Evolutionary conservation across 2,113 vertebrate genomes (phyloP).

Genomic region (Tamias sibiricus): DNA sequence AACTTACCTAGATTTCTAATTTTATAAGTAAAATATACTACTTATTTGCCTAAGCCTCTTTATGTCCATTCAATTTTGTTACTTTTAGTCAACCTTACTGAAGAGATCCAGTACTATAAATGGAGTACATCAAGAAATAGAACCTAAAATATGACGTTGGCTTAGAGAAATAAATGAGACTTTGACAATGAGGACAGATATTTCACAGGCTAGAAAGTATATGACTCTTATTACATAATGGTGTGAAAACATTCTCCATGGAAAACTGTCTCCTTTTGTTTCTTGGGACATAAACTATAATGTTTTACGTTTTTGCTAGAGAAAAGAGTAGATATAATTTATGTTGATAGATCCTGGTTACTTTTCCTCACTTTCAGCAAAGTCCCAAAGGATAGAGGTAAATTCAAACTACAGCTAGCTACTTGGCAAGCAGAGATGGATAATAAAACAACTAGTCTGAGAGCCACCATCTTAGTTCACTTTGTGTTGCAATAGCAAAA

Average conservation of each 20-base stretch:
- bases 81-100: background rate
- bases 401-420: background rate
- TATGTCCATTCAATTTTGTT: background rate
- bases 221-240: background rate
- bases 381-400: background rate
- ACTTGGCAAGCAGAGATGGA: background rate
- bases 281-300: conserved; percentile 50
- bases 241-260: conserved; percentile 34
- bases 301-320: conserved; percentile 28
- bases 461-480: background rate
- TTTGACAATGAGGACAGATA: background rate
- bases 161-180: background rate
- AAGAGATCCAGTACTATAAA: background rate
- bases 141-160: background rate
- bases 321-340: conserved; percentile 49
- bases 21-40: background rate
- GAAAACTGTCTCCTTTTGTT: conserved; percentile 56
- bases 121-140: background rate
- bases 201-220: conserved; percentile 14
- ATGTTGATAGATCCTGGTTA: conserved; percentile 7
- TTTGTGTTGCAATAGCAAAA: background rate
- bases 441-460: background rate
- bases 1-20: background rate
- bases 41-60: background rate
- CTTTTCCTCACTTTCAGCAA: conserved; percentile 25